These are phyloP conservation scores for Rhyacophila evoluta DNA, from an alignment of 2,888 invertebrate genomes.

Conservation along the genomic window DNA sequence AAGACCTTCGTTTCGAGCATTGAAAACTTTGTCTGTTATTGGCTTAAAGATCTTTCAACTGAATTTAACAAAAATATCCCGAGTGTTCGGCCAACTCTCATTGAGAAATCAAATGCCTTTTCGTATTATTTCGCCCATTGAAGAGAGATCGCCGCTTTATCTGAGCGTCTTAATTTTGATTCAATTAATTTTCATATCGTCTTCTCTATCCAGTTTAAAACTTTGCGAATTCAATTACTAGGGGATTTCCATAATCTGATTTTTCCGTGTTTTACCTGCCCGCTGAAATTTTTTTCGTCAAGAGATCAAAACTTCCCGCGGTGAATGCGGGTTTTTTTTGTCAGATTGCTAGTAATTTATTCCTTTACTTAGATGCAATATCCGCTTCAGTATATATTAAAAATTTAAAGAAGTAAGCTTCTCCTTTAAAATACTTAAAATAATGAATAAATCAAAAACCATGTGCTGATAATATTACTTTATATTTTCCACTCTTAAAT, in stretches of 20 bases:
- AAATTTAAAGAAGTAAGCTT: too few species aligned
- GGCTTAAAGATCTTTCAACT: not conserved
- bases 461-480: too few species aligned
- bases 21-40: not conserved
- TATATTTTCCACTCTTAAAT: too few species aligned
- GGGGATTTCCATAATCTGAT: constrained; percentile 51
- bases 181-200: constrained; percentile 53
- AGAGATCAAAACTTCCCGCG: constrained; percentile 23
- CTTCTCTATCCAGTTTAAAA: constrained; percentile 48
- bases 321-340: not conserved
- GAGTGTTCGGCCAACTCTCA: not conserved
- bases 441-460: too few species aligned
- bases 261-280: constrained; percentile 47
- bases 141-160: constrained; percentile 5
- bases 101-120: constrained; percentile 27
- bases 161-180: constrained; percentile 50
- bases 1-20: not conserved
- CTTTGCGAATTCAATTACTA: constrained; percentile 52
- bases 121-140: constrained; percentile 25
- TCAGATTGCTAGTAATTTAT: not conserved
- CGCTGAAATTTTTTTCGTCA: constrained; percentile 37
- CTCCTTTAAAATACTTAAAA: too few species aligned
- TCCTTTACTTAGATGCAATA: not conserved
- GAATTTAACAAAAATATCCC: constrained; percentile 6
- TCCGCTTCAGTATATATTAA: not conserved